Base-by-base conservation (phyloP, 2,797 vertebrate genomes). In the Carapus acus region DNA sequence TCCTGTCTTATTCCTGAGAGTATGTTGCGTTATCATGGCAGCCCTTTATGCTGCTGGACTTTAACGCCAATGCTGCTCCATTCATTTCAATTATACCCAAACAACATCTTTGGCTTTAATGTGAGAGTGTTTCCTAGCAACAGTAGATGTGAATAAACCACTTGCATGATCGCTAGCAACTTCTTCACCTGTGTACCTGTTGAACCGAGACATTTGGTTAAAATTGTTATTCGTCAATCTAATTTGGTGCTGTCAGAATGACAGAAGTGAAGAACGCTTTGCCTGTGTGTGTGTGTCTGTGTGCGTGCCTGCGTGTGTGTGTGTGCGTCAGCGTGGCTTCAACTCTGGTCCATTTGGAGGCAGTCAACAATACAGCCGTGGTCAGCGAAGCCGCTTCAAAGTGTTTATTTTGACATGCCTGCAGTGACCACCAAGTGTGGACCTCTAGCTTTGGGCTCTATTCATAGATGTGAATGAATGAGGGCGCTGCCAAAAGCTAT, bases 121-220 rank as follows among this genome's bases (percentile, higher is more conserved):
- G 81, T 81, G 86, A 83, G 84, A 82, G 81, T 49, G 87, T 90
- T 78, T 71, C 88, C 84, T 87, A 88, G 88, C 88, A 89, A 90
- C 88, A 88, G 84, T 72, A 69, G 75, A 75, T 75, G 69, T 85
- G 79, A 85, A 84, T 82, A 83, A 83, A 85, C 84, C 82, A 80
- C 77, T 76, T 76, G 71, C 79, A 73, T 80, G 81, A 27, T 27
- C 4, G 9, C 9, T 4, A 5, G 9, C 24, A 27, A 27, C 24
- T 5, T 27, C 9, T 4, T n/a, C n/a, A n/a, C n/a, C n/a, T n/a
- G n/a, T n/a, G n/a, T n/a, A n/a, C n/a, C 77, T 72, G 77, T 76
- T 81, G 60, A 81, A 74, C 67, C 67, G 43, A 45, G 54, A 62
- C 67, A 67, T 65, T 77, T 67, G 77, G 62, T 65, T 51, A 65